phyloP scores from a whole-genome alignment of 2,797 vertebrate species.

The Cryptoblepharus egeriae region DNA sequence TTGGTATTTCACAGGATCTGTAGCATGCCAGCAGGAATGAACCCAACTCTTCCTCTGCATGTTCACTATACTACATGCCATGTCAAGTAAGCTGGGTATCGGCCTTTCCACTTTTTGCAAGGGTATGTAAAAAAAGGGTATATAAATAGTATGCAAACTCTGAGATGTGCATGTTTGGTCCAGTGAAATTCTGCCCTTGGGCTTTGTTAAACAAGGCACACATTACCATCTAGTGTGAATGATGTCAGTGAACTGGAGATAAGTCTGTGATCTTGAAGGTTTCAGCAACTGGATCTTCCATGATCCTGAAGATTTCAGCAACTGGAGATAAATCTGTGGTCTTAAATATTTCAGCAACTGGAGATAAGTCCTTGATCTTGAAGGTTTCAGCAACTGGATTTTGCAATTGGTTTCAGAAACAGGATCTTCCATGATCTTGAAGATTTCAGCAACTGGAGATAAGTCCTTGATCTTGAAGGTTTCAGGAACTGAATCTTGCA shows the following conservation, averaged over 20 bases:
- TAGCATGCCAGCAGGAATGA: not conserved
- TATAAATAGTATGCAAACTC: not conserved
- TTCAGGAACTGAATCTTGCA: too few species aligned
- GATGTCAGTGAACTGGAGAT: not conserved
- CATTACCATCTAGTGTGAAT: not conserved
- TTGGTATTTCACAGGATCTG: not conserved
- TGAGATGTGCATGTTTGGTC: not conserved
- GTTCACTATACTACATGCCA: not conserved
- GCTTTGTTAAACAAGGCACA: constrained; percentile 36
- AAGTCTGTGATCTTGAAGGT: not conserved
- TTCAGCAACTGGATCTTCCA: too few species aligned
- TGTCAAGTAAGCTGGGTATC: not conserved
- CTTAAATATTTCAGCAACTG: too few species aligned
- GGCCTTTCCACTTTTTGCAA: not conserved
- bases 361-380: too few species aligned
- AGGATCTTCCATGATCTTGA: too few species aligned
- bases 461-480: too few species aligned
- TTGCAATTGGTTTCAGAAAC: too few species aligned
- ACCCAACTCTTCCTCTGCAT: not conserved
- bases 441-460: too few species aligned
- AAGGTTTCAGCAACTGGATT: too few species aligned
- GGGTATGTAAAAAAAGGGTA: not conserved
- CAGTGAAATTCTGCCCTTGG: not conserved
- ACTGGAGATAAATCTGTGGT: too few species aligned
- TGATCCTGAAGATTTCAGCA: too few species aligned